Evolutionary conservation across 2,888 invertebrate genomes (phyloP), one percentile per base, ranked within the genome.

Genomic region (Synergus umbraculus): DNA sequence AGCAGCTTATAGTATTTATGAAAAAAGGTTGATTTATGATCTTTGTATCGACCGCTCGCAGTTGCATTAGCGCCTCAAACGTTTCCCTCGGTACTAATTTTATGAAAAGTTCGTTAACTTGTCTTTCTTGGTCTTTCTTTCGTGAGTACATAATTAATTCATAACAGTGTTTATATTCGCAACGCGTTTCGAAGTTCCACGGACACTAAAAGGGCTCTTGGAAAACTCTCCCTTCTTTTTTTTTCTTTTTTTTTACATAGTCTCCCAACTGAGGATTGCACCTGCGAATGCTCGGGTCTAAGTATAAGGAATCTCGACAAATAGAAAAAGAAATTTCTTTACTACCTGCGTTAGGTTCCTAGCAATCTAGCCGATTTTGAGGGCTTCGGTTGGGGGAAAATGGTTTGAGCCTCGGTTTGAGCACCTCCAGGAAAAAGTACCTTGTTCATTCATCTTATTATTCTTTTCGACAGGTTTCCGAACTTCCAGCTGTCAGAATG

Each of bases 41-140:
- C 60, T 60, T 60, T 12, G 60, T 60, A 60, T 60, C 60, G 60
- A 60, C 60, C 60, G 60, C 60, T 60, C 60, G n/a, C 22, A 12
- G 60, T 60, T 60, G 60, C 60, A 60, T 60, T 60, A 60, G 60
- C 60, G 60, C 60, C 60, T 60, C 22, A 22, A 60, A 60, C 60
- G 60, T 18, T 60, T 60, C 22, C 22, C 2, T 60, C 12, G n/a
- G 60, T 60, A 60, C 60, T 60, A 18, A 60, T 60, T 60, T 60
- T 60, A 60, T 22, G 60, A 60, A 60, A 60, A 60, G 60, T 60
- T 18, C 60, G 60, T 60, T 60, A 60, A 60, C 18, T 9, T 22
- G 10, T 7, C 22, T 29, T 29, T 18, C 9, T 22, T 22, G 18
- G 4, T 7, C 22, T 29, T 29, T 18, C 9, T 22, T 22, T 60